Conservation (phyloP, 2,113 vertebrate species). For the Nyctereutes procyonoides region DNA sequence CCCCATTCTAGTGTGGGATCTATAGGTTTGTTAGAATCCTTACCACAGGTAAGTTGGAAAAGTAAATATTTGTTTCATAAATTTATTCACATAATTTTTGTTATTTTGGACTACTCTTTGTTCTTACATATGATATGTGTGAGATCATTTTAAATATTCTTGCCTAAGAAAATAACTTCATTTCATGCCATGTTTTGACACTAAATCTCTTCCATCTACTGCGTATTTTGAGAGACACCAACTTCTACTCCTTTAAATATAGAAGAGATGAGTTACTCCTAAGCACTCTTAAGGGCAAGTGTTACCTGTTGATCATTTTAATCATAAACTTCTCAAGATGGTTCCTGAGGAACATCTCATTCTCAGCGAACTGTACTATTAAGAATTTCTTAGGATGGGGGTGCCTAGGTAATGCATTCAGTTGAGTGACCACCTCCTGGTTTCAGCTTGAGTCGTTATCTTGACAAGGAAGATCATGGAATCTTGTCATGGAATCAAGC, state of each 20-base stretch:
- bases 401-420: not conserved
- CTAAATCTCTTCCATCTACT: not conserved
- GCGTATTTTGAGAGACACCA: conserved; percentile 18
- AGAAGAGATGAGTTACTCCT: conserved; percentile 12
- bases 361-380: conserved; percentile 13
- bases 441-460: not conserved
- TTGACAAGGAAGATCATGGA: not conserved
- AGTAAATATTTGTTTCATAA: conserved; percentile 38
- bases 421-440: not conserved
- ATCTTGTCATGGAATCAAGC: not conserved
- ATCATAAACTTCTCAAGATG: not conserved
- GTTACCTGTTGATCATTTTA: not conserved
- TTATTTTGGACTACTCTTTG: conserved; percentile 18
- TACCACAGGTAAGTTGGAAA: conserved; percentile 88
- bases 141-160: conserved; percentile 44
- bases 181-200: conserved; percentile 30
- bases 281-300: not conserved
- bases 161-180: conserved; percentile 12
- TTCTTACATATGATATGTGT: not conserved
- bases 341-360: not conserved
- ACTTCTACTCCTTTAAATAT: not conserved
- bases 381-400: not conserved
- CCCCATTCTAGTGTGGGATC: conserved; percentile 85
- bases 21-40: conserved; percentile 89
- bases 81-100: not conserved